Conservation (phyloP, 2,888 invertebrate species). For the Thecocarcelia acutangulata region DNA sequence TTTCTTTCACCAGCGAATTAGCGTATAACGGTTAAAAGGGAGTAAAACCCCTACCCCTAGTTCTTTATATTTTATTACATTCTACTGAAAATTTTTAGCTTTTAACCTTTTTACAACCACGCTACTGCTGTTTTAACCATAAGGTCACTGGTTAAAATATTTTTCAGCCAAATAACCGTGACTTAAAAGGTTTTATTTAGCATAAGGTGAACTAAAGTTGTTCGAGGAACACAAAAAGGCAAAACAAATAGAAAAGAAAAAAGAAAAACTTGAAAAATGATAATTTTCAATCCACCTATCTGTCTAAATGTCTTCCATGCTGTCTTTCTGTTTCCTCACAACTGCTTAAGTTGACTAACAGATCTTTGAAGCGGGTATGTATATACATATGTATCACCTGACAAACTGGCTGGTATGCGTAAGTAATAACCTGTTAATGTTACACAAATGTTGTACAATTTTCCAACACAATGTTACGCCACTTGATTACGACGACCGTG, state of each 20-base stretch:
- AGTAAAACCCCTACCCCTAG: too few species aligned
- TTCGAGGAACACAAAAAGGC: neutral
- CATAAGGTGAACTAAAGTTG: neutral
- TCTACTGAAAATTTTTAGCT: neutral
- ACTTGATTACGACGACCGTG: slow-evolving; percentile 59
- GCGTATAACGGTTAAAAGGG: too few species aligned
- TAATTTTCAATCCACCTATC: slow-evolving; percentile 15
- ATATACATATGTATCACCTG: slow-evolving; percentile 59
- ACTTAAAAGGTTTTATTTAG: slow-evolving; percentile 25
- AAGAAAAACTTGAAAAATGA: slow-evolving; percentile 1
- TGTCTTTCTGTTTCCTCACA: neutral
- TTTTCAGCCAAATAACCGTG: slow-evolving; percentile 58
- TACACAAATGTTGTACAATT: slow-evolving; percentile 71
- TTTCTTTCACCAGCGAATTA: too few species aligned
- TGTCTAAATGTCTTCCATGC: slow-evolving; percentile 3
- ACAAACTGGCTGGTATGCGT: slow-evolving; percentile 28
- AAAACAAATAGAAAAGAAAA: slow-evolving; percentile 18
- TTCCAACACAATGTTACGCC: slow-evolving; percentile 72
- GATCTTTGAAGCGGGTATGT: slow-evolving; percentile 1
- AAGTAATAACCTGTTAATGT: slow-evolving; percentile 77
- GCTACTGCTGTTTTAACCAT: neutral
- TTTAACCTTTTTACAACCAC: slow-evolving; percentile 1
- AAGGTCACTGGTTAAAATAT: neutral
- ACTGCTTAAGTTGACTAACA: slow-evolving; percentile 43
- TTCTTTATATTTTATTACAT: neutral